Evolutionary conservation across 2,888 invertebrate genomes (phyloP), one percentile per base, ranked within the genome.

Genomic region (Abrostola tripartita): DNA sequence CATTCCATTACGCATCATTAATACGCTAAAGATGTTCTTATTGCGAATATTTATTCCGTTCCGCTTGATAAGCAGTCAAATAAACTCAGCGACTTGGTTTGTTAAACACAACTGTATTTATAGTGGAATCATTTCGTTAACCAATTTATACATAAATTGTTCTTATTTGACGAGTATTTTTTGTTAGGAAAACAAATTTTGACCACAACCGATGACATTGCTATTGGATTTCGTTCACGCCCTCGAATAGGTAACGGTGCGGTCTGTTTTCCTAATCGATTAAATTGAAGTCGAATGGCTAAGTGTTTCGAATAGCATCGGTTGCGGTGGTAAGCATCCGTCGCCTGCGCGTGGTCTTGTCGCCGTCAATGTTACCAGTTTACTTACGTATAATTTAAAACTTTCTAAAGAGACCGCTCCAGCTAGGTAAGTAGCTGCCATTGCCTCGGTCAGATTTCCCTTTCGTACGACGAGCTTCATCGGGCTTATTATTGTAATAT

Each of bases 381-480:
- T 88, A 90, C 88, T 83, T 86, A 85, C 88, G 89, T 92, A 91
- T 92, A 93, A 93, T 94, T 93, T 93, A 86, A 89, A 90, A 94
- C 94, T 94, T 94, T 94, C 93, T 90, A 82, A 85, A 86, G 84
- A 85, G 82, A 83, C 85, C 81, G 82, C 76, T 71, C 69, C 65
- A 75, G 68, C 78, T 70, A 71, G 79, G 75, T 76, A 79, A 78
- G 79, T 81, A 68, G 73, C 71, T 79, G 82, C 81, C 64, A 78
- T 65, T 79, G 80, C 79, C 82, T 83, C 79, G 84, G 81, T 83
- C 82, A 85, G 88, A 88, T 92, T 92, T 92, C 92, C 89, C 92
- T 90, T 90, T 87, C 86, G 78, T 81, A 81, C 74, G 80, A 78
- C 74, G 49, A 71, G 88, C 86, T 87, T 88, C 89, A 90, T 86